These are phyloP conservation scores for Ophioninae sp. DNA, from an alignment of 2,888 invertebrate genomes.

Conservation along the genomic window DNA sequence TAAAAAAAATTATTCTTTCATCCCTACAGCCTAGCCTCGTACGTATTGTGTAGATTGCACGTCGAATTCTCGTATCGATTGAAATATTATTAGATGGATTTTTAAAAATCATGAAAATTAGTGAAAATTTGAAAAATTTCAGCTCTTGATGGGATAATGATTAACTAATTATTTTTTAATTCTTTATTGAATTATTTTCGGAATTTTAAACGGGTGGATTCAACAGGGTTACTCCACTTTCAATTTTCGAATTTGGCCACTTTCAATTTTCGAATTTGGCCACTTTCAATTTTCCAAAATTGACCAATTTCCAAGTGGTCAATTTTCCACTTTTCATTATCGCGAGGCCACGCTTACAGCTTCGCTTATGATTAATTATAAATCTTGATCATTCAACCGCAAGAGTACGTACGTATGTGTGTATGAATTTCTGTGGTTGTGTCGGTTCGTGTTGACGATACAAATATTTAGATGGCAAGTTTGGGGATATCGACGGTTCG, in stretches of 20 bases:
- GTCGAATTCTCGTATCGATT: slow-evolving; percentile 22
- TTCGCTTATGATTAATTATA: slow-evolving; percentile 69
- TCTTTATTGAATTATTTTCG: no score
- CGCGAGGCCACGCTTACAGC: slow-evolving; percentile 7
- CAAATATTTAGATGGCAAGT: slow-evolving; percentile 80
- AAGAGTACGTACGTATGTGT: slow-evolving; percentile 67
- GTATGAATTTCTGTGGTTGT: slow-evolving; percentile 4
- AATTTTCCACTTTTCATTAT: slow-evolving; percentile 12
- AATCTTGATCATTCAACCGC: slow-evolving; percentile 70
- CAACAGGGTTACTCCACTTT: neutral
- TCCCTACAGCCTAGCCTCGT: slow-evolving; percentile 35
- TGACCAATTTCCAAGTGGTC: no score
- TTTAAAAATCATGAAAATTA: no score
- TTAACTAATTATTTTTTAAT: no score
- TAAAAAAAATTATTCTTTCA: slow-evolving; percentile 39
- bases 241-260: neutral
- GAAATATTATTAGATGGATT: neutral
- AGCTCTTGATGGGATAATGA: no score
- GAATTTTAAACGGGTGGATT: neutral
- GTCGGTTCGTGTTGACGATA: slow-evolving; percentile 74
- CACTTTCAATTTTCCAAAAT: no score
- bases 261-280: no score
- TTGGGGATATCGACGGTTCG: slow-evolving; percentile 27
- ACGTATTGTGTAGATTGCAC: slow-evolving; percentile 6
- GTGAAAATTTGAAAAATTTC: no score